A percentile compares a stretch with the other conserved stretches of the same genome.
Evolutionary conservation across 2,888 invertebrate genomes (phyloP).

Genomic region (Liodrosophila aerea): DNA sequence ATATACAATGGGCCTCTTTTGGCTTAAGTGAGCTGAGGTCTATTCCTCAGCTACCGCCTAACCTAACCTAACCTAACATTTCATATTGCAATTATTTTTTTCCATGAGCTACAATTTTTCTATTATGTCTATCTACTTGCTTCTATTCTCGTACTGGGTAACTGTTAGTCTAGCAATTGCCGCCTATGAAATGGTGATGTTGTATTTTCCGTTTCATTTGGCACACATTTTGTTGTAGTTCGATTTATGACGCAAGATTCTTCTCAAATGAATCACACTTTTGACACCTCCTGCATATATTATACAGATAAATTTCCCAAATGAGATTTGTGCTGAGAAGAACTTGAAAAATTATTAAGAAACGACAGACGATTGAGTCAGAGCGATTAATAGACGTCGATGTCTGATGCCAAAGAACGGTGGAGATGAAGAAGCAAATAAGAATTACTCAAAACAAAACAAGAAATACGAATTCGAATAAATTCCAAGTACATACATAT

Average conservation of each 20-base stretch:
- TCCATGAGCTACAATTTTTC: too few relatives aligned
- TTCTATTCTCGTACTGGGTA: too few relatives aligned
- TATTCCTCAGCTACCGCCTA: too few relatives aligned
- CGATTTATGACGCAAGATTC: slow-evolving; percentile 65
- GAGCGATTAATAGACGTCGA: slow-evolving; percentile 35
- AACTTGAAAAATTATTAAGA: slow-evolving; percentile 4
- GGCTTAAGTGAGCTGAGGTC: too few relatives aligned
- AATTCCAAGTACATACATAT: slow-evolving; percentile 39
- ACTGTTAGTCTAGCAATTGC: not conserved
- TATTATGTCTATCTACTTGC: too few relatives aligned
- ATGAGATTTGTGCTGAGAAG: slow-evolving; percentile 3
- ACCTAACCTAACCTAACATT: too few relatives aligned
- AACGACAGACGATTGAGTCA: slow-evolving; percentile 35
- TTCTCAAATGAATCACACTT: slow-evolving; percentile 44
- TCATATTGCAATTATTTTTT: too few relatives aligned
- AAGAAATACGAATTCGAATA: slow-evolving; percentile 5
- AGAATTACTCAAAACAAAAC: not conserved
- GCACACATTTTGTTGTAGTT: slow-evolving; percentile 64
- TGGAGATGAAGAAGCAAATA: slow-evolving; percentile 11
- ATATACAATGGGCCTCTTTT: too few relatives aligned
- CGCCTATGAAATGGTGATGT: not conserved
- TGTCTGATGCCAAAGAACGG: slow-evolving; percentile 14
- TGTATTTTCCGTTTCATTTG: slow-evolving; percentile 57
- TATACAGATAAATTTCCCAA: slow-evolving; percentile 29
- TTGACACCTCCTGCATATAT: slow-evolving; percentile 12